Base-by-base conservation (phyloP, 2,888 invertebrate genomes). In the Acleris literana region DNA sequence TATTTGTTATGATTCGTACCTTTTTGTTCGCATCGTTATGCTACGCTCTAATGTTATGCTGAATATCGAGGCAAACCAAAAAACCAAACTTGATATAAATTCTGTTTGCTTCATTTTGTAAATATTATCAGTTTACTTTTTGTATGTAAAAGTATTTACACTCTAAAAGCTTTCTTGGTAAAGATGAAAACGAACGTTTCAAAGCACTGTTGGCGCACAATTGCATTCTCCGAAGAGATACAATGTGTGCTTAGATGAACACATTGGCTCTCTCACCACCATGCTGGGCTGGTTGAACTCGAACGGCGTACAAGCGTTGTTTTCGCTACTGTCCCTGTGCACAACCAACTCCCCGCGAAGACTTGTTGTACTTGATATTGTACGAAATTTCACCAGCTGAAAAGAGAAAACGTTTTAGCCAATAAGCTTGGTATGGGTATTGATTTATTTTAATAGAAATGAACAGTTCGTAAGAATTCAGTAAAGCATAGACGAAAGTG, bases 261-360 rank as follows among this genome's bases (percentile, higher is more conserved):
- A 39, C 43, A 25, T 52, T 57, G 54, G 46, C 17, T 16, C 44
- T 46, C 65, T 74, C 74, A 88, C 91, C 75, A 70, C 78, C 78
- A 87, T 80, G 72, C 91, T 92, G 11, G 85, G 85, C 67, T 86
- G 87, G 55, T 85, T 85, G 67, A 90, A 92, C 64, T 90, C 85
- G 73, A 92, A 92, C 13, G 87, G 88, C 13, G 80, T 83, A 0
- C 64, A 29, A 0, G 82, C 64, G 71, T 91, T 86, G 70, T 92
- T 92, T 16, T 84, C 80, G 0, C 55, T 13, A 2, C 72, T 76
- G 69, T 91, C 91, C 71, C 87, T 79, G 69, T 91, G 92, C 22
- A 85, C 85, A 66, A 77, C 48, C 20, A 87, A 71, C 1, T 86
- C 85, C 44, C 87, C 85, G 49, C 69, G 64, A 25, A 81, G 70